These are phyloP conservation scores for Sclerodermus sp. DNA, from an alignment of 2,888 invertebrate genomes.

Conservation along the genomic window DNA sequence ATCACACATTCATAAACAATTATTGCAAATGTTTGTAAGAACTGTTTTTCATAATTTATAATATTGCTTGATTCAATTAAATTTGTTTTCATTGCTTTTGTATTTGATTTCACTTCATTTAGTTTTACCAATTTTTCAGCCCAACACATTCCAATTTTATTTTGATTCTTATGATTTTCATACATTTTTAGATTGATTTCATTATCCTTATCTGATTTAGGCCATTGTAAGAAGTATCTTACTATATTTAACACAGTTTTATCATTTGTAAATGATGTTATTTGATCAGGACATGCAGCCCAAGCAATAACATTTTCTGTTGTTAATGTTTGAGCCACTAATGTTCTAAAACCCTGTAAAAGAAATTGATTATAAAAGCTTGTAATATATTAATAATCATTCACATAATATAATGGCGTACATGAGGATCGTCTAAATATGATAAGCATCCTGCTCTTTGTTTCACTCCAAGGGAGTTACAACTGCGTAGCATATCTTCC, in stretches of 20 bases:
- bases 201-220: conserved; percentile 18
- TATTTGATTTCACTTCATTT: conserved; percentile 16
- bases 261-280: conserved; percentile 77
- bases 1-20: conserved; percentile 80
- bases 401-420: too few relatives aligned
- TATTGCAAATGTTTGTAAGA: conserved; percentile 47
- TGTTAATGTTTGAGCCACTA: conserved; percentile 79
- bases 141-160: conserved; percentile 9
- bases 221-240: conserved; percentile 64
- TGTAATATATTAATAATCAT: not conserved
- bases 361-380: not conserved
- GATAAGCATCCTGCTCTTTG: conserved; percentile 88
- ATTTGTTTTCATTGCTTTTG: conserved; percentile 6
- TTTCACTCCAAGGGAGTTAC: conserved; percentile 79
- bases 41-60: conserved; percentile 38
- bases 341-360: conserved; percentile 70
- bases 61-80: not conserved
- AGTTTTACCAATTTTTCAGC: conserved; percentile 10
- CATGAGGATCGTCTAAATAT: conserved; percentile 79
- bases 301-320: conserved; percentile 71
- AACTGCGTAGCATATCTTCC: conserved; percentile 67
- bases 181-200: conserved; percentile 18
- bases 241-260: conserved; percentile 71
- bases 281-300: conserved; percentile 68
- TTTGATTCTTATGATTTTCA: conserved; percentile 15